Conservation (phyloP, 2,888 invertebrate species). For the Julus scanicus region DNA sequence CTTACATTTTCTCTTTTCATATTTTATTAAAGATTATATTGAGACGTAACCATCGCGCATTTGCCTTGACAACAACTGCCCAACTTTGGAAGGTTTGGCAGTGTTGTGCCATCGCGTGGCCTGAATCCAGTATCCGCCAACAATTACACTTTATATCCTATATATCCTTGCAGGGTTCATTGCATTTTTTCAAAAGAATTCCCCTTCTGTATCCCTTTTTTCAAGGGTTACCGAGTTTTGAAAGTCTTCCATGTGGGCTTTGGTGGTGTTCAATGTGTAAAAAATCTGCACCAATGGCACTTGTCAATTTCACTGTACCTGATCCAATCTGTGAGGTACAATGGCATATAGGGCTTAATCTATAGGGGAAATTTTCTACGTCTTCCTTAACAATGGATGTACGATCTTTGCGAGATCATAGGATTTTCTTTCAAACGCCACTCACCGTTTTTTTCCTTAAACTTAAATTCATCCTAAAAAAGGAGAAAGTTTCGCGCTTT, state of each 20-base stretch:
- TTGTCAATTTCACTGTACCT: slow-evolving; percentile 49
- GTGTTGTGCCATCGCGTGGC: background rate
- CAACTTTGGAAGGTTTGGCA: background rate
- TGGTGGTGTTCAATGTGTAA: slow-evolving; percentile 3
- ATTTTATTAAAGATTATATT: slow-evolving; percentile 13
- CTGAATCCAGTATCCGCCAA: slow-evolving; percentile 27
- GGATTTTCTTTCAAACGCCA: slow-evolving; percentile 51
- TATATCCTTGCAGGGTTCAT: slow-evolving; percentile 22
- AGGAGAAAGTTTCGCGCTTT: slow-evolving; percentile 42
- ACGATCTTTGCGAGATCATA: slow-evolving; percentile 44
- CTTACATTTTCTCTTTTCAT: background rate
- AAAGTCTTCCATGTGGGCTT: slow-evolving; percentile 26
- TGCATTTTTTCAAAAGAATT: slow-evolving; percentile 13
- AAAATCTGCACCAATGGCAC: slow-evolving; percentile 34
- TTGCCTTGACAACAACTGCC: background rate
- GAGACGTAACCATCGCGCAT: background rate
- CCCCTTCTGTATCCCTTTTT: background rate
- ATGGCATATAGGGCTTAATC: slow-evolving; percentile 38
- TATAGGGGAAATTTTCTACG: slow-evolving; percentile 49
- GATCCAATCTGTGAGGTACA: slow-evolving; percentile 48
- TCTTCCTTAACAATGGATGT: slow-evolving; percentile 48
- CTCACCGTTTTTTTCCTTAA: slow-evolving; percentile 43
- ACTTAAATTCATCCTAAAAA: slow-evolving; percentile 44
- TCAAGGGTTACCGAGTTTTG: slow-evolving; percentile 17
- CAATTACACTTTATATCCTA: slow-evolving; percentile 51